These are phyloP conservation scores for Elgonia sp. DNA, from an alignment of 2,888 invertebrate species.

Conservation along the genomic window DNA sequence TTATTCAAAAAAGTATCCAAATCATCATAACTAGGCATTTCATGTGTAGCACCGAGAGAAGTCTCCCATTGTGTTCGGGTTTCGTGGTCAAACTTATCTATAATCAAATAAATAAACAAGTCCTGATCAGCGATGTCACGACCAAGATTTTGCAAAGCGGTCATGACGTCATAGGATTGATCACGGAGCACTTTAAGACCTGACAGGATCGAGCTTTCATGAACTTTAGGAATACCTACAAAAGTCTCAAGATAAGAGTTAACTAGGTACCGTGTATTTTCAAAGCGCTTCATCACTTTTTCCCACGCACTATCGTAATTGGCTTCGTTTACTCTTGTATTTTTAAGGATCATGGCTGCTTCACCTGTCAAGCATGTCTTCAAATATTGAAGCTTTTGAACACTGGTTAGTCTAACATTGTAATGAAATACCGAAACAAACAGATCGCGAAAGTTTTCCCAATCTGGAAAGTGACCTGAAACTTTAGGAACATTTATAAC, in stretches of 20 bases:
- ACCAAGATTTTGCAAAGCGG: background rate
- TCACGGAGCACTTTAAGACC: constrained; percentile 6
- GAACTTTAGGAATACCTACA: constrained; percentile 12
- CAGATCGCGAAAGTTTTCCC: constrained; percentile 35
- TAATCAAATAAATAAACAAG: constrained; percentile 37
- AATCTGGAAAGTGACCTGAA: constrained; percentile 28
- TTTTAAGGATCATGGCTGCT: constrained; percentile 9
- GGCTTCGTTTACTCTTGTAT: background rate
- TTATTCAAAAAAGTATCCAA: constrained; percentile 13
- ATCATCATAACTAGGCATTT: constrained; percentile 18
- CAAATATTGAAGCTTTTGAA: constrained; percentile 22
- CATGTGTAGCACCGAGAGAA: constrained; percentile 4
- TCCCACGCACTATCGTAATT: constrained; percentile 1
- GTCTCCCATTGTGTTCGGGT: constrained; percentile 17
- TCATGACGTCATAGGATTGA: constrained; percentile 13
- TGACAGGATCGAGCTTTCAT: constrained; percentile 1
- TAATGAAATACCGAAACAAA: constrained; percentile 1
- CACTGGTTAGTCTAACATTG: background rate
- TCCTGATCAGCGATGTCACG: constrained; percentile 11
- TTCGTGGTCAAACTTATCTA: constrained; percentile 22
- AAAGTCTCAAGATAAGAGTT: constrained; percentile 15
- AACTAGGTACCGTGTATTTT: constrained; percentile 15
- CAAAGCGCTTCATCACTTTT: constrained; percentile 9
- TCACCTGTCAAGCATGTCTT: constrained; percentile 20
- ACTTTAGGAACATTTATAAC: constrained; percentile 14